Evolutionary conservation across 53 echinoderm and acorn worm genomes (phyloP).

Genomic region (Hippasteria phrygiana): DNA sequence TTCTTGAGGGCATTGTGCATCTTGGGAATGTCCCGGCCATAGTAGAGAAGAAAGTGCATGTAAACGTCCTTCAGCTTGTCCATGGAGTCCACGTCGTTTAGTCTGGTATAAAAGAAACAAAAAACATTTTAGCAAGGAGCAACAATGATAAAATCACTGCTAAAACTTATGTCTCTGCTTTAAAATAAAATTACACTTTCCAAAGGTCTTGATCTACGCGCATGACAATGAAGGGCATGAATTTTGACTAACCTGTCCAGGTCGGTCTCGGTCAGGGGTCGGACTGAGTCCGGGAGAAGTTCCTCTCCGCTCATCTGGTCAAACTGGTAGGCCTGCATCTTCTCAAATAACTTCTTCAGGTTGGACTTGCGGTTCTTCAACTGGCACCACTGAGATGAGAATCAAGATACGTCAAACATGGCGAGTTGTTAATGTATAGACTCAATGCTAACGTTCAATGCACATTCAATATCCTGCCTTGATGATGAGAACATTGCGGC

Average conservation of each 20-base stretch:
- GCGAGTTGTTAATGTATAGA: not conserved
- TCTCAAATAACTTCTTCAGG: slow-evolving; percentile 90
- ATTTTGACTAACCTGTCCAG: slow-evolving; percentile 77
- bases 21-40: slow-evolving; percentile 95
- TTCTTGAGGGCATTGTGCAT: slow-evolving; percentile 87
- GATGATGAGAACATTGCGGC: no score
- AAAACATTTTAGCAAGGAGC: not conserved
- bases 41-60: slow-evolving; percentile 96
- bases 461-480: no score
- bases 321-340: slow-evolving; percentile 98
- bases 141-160: not conserved
- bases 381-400: slow-evolving; percentile 84
- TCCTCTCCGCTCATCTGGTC: slow-evolving; percentile 84
- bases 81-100: slow-evolving; percentile 91
- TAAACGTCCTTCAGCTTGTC: slow-evolving; percentile 96
- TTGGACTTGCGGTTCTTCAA: slow-evolving; percentile 89
- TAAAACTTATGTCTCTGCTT: not conserved
- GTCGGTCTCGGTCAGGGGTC: slow-evolving; percentile 86
- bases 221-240: not conserved
- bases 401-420: not conserved
- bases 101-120: slow-evolving; percentile 45
- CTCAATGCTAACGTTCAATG: no score
- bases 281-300: slow-evolving; percentile 81
- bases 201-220: not conserved
- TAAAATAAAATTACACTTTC: no score